phyloP scores from a whole-genome alignment of 2,797 vertebrate species.

The Betta splendens region DNA sequence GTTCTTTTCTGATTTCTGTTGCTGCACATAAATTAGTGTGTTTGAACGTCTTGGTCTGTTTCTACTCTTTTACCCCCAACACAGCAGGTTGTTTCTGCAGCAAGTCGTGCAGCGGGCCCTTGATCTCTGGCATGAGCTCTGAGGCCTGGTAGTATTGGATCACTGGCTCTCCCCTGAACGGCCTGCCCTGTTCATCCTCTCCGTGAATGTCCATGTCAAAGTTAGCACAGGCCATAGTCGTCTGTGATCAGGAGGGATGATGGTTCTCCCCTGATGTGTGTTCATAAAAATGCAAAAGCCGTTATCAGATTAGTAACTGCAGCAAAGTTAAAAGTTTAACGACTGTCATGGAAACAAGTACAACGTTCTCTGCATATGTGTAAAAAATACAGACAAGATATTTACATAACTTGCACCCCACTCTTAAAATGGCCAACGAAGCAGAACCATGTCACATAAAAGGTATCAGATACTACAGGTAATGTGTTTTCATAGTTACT shows the following conservation, averaged over 20 bases:
- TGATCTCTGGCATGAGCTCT: constrained; percentile 26
- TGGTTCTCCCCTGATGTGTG: not conserved
- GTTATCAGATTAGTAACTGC: not conserved
- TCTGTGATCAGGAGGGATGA: constrained; percentile 23
- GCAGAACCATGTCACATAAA: too few species aligned
- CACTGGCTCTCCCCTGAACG: not conserved
- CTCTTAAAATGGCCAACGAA: too few species aligned
- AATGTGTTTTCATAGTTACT: not conserved
- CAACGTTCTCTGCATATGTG: not conserved
- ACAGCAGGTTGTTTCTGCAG: constrained; percentile 71
- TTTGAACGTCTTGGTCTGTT: not conserved
- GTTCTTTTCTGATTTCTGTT: not conserved
- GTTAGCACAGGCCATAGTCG: constrained; percentile 72
- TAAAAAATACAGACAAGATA: too few species aligned
- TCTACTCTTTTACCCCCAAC: constrained; percentile 72
- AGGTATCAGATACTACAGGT: too few species aligned
- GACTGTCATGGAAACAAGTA: not conserved
- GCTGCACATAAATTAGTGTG: too few species aligned
- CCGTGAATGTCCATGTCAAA: constrained; percentile 63
- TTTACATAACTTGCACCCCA: not conserved
- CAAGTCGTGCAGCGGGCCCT: constrained; percentile 57
- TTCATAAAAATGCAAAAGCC: not conserved
- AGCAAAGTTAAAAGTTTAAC: not conserved
- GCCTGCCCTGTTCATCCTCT: not conserved
- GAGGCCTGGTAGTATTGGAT: constrained; percentile 59